phyloP scores from a whole-genome alignment of 35 echinoderm and acorn worm species.

The Lytechinus variegatus region DNA sequence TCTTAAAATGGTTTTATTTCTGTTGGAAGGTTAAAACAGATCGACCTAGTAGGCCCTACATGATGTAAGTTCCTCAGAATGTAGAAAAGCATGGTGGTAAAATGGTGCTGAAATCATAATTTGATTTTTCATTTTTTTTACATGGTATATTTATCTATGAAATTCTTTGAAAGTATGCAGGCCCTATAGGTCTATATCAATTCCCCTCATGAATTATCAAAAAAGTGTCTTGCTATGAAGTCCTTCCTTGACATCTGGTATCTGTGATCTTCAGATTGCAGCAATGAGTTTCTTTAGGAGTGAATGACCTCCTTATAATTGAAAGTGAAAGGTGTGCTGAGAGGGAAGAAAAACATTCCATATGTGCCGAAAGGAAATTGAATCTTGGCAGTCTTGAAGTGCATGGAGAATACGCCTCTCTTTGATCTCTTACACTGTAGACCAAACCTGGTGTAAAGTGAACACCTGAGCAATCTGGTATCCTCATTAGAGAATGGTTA shows the following conservation, averaged over 20 bases:
- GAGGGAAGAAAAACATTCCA: constrained; percentile 25
- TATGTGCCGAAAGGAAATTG: constrained; percentile 41
- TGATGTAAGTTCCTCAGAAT: no score
- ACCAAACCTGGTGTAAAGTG: neutral
- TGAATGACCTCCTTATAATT: constrained; percentile 31
- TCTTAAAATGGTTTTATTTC: no score
- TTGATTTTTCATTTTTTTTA: no score
- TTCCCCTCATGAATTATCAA: neutral
- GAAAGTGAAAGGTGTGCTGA: constrained; percentile 34
- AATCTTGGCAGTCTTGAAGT: neutral
- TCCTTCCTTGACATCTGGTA: neutral
- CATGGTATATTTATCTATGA: neutral
- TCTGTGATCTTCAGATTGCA: neutral
- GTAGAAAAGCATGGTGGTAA: neutral
- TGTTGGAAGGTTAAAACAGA: no score
- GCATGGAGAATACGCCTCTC: neutral
- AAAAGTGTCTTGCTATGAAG: neutral
- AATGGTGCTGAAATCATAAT: neutral
- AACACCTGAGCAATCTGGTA: constrained; percentile 30
- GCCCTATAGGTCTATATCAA: neutral
- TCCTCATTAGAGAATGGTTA: neutral
- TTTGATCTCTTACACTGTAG: neutral
- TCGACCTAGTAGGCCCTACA: no score
- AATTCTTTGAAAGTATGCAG: neutral
- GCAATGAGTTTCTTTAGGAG: neutral